Evolutionary conservation across 1,140 invertebrate species (phyloP).

Genomic region (Dysdera silvatica): DNA sequence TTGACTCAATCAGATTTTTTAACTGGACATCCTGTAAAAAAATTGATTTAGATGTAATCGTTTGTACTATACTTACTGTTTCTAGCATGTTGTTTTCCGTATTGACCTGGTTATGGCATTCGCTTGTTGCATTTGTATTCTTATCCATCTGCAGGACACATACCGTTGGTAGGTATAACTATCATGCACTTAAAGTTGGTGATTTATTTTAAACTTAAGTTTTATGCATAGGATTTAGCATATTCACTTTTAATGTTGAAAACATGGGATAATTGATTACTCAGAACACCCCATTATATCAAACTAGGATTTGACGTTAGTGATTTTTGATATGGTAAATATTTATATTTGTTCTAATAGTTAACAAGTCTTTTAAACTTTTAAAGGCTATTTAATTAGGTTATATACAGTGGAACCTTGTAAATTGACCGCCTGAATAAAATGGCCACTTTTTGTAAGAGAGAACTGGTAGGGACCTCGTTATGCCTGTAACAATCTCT

Average conservation of each 20-base stretch:
- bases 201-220: background rate
- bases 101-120: slow-evolving; percentile 43
- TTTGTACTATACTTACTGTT: slow-evolving; percentile 42
- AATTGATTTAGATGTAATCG: slow-evolving; percentile 35
- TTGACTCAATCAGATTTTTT: slow-evolving; percentile 34
- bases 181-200: background rate
- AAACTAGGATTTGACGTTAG: too few species aligned
- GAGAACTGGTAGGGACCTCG: too few species aligned
- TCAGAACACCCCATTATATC: too few species aligned
- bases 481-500: too few species aligned
- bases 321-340: too few species aligned
- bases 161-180: slow-evolving; percentile 42
- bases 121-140: slow-evolving; percentile 43
- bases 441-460: too few species aligned
- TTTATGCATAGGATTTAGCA: background rate
- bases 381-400: too few species aligned
- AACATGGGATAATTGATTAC: too few species aligned
- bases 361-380: too few species aligned
- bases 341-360: too few species aligned
- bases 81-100: slow-evolving; percentile 40
- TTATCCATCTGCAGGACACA: slow-evolving; percentile 47
- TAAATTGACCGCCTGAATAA: too few species aligned
- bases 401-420: too few species aligned
- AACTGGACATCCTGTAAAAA: slow-evolving; percentile 34
- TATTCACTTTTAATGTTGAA: background rate